Evolutionary conservation across 1,140 invertebrate species (phyloP), one percentile per base, ranked within the genome.

Genomic region (Pogonus chalceus): DNA sequence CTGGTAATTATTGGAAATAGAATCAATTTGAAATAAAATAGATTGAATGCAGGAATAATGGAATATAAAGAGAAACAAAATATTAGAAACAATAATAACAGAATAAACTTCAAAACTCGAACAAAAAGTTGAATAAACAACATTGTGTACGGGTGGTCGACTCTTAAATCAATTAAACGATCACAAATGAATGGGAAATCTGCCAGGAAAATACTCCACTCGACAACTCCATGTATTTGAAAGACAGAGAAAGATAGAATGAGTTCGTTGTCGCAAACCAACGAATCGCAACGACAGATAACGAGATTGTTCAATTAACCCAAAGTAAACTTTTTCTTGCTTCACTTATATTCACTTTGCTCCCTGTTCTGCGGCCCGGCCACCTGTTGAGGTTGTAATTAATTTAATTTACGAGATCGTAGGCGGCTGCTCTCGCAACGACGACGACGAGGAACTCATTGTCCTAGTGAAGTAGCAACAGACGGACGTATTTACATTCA

Each of bases 401-500:
- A 63, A 63, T 63, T 63, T 63, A 61, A 63, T 63, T 63, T 63
- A 61, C 60, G 57, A 56, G 61, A 62, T 62, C 59, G 60, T 56
- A 54, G 35, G 22, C 47, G 7, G n/a, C n/a, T n/a, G n/a, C n/a
- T n/a, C n/a, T n/a, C n/a, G n/a, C n/a, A n/a, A n/a, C n/a, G n/a
- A n/a, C n/a, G n/a, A n/a, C n/a, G n/a, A n/a, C n/a, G n/a, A n/a
- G n/a, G n/a, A n/a, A n/a, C 26, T 31, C 26, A 31, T 31, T 31
- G 26, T 31, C 26, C 26, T 31, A 31, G 26, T n/a, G n/a, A n/a
- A n/a, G n/a, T n/a, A n/a, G n/a, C n/a, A n/a, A 14, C 26, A 7
- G 26, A 14, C 26, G 26, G 26, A 4, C 14, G 26, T 31, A 14
- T 4, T 31, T 31, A 4, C 14, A 14, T 14, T 4, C 26, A 31